Evolutionary conservation across 2,888 invertebrate species (phyloP).

Genomic region (Nymphalis c-album): DNA sequence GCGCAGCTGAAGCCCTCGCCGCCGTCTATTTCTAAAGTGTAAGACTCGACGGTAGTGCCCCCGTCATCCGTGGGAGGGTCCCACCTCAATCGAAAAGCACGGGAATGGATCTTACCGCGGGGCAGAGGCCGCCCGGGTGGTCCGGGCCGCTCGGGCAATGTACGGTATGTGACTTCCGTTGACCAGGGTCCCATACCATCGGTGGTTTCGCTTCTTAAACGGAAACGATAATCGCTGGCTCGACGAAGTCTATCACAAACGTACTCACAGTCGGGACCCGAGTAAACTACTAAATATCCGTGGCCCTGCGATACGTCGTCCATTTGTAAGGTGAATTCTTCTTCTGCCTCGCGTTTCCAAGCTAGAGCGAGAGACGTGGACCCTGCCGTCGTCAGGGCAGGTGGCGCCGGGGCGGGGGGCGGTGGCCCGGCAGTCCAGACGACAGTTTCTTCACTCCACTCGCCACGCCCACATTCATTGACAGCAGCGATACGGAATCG

Average conservation of each 20-base stretch:
- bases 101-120: slow-evolving; percentile 91
- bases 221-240: slow-evolving; percentile 90
- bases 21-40: slow-evolving; percentile 86
- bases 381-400: slow-evolving; percentile 84
- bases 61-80: slow-evolving; percentile 89
- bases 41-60: slow-evolving; percentile 85
- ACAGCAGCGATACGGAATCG: slow-evolving; percentile 91
- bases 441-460: slow-evolving; percentile 85
- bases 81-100: slow-evolving; percentile 91
- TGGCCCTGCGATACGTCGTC: slow-evolving; percentile 85
- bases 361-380: slow-evolving; percentile 84
- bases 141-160: slow-evolving; percentile 89
- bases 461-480: slow-evolving; percentile 89
- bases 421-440: slow-evolving; percentile 90
- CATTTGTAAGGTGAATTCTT: slow-evolving; percentile 92
- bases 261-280: slow-evolving; percentile 87
- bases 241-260: slow-evolving; percentile 85
- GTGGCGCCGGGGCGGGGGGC: slow-evolving; percentile 89
- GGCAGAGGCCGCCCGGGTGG: slow-evolving; percentile 88
- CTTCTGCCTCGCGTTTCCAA: slow-evolving; percentile 90
- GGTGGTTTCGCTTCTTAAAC: slow-evolving; percentile 90
- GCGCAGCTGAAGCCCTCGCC: slow-evolving; percentile 87
- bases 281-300: slow-evolving; percentile 90
- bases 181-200: slow-evolving; percentile 93
- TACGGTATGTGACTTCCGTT: slow-evolving; percentile 88